Conservation (phyloP, 2,888 invertebrate genomes). For the Tipula unca region DNA sequence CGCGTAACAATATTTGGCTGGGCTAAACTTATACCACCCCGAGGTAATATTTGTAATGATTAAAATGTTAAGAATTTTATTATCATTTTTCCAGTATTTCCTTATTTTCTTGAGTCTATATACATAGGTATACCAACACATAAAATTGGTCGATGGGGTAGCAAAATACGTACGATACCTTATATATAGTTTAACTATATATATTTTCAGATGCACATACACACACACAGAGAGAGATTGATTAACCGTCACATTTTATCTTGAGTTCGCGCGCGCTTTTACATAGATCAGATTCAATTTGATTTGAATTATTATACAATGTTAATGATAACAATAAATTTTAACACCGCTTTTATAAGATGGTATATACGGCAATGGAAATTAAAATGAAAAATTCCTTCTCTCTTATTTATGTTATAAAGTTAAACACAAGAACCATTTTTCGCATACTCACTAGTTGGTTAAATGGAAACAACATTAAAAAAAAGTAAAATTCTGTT, state of each 20-base stretch:
- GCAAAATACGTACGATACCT: neutral
- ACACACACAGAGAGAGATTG: too few relatives aligned
- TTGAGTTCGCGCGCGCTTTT: neutral
- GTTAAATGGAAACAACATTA: neutral
- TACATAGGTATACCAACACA: neutral
- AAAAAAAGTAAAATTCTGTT: neutral
- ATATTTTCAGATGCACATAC: neutral
- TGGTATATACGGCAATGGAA: neutral
- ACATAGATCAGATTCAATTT: neutral
- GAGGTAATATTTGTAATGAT: neutral
- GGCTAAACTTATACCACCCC: neutral
- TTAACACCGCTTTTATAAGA: neutral
- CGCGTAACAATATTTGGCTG: neutral
- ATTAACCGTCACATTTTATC: neutral
- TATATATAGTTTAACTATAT: neutral
- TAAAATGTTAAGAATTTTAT: neutral
- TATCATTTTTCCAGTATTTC: neutral
- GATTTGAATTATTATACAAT: neutral
- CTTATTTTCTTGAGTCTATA: neutral
- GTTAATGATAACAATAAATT: neutral
- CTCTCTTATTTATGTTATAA: neutral
- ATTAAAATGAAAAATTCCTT: neutral
- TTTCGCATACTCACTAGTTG: neutral
- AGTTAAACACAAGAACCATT: neutral
- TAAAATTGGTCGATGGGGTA: neutral